These are phyloP conservation scores for Papilio protenor DNA, from an alignment of 2,888 invertebrate genomes.

Conservation along the genomic window DNA sequence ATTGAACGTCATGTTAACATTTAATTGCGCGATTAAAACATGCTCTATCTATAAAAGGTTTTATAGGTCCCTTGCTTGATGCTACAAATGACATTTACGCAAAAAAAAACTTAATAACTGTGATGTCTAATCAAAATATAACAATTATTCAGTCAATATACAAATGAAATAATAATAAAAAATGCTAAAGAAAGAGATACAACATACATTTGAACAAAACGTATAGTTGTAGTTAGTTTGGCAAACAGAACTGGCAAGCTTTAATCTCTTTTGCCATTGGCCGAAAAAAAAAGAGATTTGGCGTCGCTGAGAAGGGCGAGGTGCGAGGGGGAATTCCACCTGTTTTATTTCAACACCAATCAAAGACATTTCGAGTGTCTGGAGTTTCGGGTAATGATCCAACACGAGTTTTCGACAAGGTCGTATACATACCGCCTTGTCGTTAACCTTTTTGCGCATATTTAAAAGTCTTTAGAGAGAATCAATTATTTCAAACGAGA, in stretches of 20 bases:
- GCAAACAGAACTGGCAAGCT: slow-evolving; percentile 36
- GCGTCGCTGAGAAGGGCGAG: slow-evolving; percentile 39
- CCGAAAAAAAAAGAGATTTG: slow-evolving; percentile 39
- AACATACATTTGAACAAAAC: background rate
- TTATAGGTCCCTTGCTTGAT: too few species aligned
- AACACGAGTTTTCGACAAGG: slow-evolving; percentile 44
- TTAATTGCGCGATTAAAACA: background rate
- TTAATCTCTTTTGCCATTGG: slow-evolving; percentile 29
- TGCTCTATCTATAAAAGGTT: background rate
- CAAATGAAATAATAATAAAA: background rate
- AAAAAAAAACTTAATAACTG: background rate
- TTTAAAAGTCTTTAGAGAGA: background rate
- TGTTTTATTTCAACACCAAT: slow-evolving; percentile 51
- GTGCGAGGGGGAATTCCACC: slow-evolving; percentile 49
- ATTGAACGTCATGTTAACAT: background rate
- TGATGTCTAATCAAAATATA: background rate
- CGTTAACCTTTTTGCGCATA: slow-evolving; percentile 40
- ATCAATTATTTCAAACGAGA: background rate
- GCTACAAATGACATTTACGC: background rate
- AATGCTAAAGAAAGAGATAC: background rate
- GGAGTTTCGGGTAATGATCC: slow-evolving; percentile 52
- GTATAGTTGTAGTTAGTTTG: slow-evolving; percentile 23
- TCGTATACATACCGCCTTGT: slow-evolving; percentile 44
- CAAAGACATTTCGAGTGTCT: slow-evolving; percentile 46
- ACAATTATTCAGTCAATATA: background rate